phyloP scores from a whole-genome alignment of 2,888 invertebrate genomes.

The Lycophotia porphyrea region DNA sequence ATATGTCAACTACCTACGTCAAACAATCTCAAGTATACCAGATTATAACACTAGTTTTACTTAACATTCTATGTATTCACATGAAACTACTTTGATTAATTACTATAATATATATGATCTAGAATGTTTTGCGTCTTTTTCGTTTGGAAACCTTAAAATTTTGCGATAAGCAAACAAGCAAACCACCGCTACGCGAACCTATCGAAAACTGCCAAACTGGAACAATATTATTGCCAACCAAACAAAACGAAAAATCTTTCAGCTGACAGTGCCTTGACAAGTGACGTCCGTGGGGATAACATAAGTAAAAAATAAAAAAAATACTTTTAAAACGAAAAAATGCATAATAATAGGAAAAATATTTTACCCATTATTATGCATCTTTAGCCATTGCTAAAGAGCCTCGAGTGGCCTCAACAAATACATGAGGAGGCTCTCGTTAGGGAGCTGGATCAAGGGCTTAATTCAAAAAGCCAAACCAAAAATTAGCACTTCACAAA shows the following conservation, averaged over 20 bases:
- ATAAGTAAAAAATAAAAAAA: conserved; percentile 21
- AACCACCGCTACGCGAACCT: conserved; percentile 72
- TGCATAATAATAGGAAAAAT: too few relatives aligned
- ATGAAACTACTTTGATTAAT: conserved; percentile 39
- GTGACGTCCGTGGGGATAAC: conserved; percentile 53
- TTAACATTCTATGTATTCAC: conserved; percentile 42
- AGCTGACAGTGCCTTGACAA: conserved; percentile 63
- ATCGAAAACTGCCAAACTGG: conserved; percentile 76
- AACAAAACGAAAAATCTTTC: conserved; percentile 62
- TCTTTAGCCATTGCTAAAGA: too few relatives aligned
- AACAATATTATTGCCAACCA: conserved; percentile 60
- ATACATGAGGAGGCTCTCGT: too few relatives aligned
- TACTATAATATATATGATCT: conserved; percentile 47
- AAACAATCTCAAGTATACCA: conserved; percentile 74
- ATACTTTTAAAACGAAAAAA: conserved; percentile 29
- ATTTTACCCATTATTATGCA: too few relatives aligned
- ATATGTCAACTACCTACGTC: conserved; percentile 85
- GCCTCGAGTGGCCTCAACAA: too few relatives aligned
- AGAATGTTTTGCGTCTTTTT: conserved; percentile 69
- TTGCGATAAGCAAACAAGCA: conserved; percentile 54
- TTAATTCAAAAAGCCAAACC: too few relatives aligned
- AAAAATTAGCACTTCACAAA: too few relatives aligned
- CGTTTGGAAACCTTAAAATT: conserved; percentile 62
- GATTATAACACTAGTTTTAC: conserved; percentile 40
- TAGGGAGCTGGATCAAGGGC: too few relatives aligned